A percentile compares a stretch with the other conserved stretches of the same genome.
These are phyloP conservation scores for Takifugu flavidus DNA, from an alignment of 2,113 vertebrate genomes.

Conservation along the genomic window DNA sequence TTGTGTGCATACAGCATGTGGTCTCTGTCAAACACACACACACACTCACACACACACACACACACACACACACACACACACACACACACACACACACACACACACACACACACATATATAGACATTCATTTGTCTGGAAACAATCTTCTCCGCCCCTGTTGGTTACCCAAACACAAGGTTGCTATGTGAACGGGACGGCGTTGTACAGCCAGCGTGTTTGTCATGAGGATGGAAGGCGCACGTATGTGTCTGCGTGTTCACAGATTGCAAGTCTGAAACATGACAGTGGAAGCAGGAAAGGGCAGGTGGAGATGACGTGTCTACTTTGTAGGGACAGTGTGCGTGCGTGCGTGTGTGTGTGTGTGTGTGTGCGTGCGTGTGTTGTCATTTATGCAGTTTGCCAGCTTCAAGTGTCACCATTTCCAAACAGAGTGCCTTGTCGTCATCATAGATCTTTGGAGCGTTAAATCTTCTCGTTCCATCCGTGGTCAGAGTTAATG, in stretches of 20 bases:
- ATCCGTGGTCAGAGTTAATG: too few relatives aligned
- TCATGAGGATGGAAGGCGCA: conserved; percentile 17
- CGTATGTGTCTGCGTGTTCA: neutral
- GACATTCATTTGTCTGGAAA: conserved; percentile 52
- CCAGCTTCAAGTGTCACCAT: conserved; percentile 39
- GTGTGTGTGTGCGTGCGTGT: conserved; percentile 1
- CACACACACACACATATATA: conserved; percentile 11
- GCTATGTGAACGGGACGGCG: conserved; percentile 31
- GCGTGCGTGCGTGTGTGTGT: neutral
- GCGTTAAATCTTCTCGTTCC: too few relatives aligned
- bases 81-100: conserved; percentile 12
- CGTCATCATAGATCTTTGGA: too few relatives aligned
- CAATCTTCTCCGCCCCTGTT: conserved; percentile 61
- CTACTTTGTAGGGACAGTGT: neutral
- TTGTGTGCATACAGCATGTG: too few relatives aligned
- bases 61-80: conserved; percentile 15
- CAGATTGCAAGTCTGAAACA: too few relatives aligned
- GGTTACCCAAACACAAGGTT: conserved; percentile 59
- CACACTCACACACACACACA: conserved; percentile 11
- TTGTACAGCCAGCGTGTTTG: conserved; percentile 33
- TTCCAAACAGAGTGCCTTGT: neutral
- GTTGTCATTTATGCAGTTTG: conserved; percentile 20
- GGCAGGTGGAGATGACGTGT: neutral
- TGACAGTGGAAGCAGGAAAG: neutral
- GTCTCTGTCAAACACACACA: conserved; percentile 1